Base-by-base conservation (phyloP, 2,797 vertebrate species). In the Gymnopithys bicolor region DNA sequence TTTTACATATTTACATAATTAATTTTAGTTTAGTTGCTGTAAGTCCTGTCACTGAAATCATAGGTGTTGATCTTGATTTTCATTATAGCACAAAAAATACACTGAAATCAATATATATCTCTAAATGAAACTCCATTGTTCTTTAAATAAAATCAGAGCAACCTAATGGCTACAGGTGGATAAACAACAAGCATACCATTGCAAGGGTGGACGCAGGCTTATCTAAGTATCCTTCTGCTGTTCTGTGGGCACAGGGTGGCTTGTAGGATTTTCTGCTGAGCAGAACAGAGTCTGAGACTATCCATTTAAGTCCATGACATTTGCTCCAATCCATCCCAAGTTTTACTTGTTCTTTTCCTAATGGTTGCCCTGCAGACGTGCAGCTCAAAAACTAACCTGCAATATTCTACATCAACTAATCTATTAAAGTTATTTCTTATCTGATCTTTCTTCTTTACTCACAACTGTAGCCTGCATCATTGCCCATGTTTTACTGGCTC, bases 271-370 rank as follows among this genome's bases (percentile, higher is more conserved):
- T 79, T 83, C 60, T 66, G 9, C 18, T 73, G n/a, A 75, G 56
- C 19, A 48, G 22, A 75, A 62, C 21, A 59, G 11, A 52, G 13
- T 9, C 35, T 59, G 19, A 70, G 13, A 25, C 15, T 41, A 51
- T 9, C 2, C 21, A 17, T 33, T 59, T 33, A 52, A 64, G 19
- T 4, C 12, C 8, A 41, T 41, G 41, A 41, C 41, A 41, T 70
- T 80, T 64, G 7, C 5, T 30, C 46, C 1, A 2, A 16, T 59
- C 55, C 8, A 6, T 1, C 0, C 19, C 71, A 30, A 64, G 11
- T 9, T 64, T 79, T 60, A 19, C 7, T 14, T 68, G 3, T 51
- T 83, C 32, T 84, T 16, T 71, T 90, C 66, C 60, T 89, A 46
- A 32, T 35, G 13, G 14, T 67, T 75, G 12, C 11, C 18, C 22